Evolutionary conservation across 2,888 invertebrate species (phyloP), one percentile per base, ranked within the genome.

Genomic region (Napeogenes sylphis): DNA sequence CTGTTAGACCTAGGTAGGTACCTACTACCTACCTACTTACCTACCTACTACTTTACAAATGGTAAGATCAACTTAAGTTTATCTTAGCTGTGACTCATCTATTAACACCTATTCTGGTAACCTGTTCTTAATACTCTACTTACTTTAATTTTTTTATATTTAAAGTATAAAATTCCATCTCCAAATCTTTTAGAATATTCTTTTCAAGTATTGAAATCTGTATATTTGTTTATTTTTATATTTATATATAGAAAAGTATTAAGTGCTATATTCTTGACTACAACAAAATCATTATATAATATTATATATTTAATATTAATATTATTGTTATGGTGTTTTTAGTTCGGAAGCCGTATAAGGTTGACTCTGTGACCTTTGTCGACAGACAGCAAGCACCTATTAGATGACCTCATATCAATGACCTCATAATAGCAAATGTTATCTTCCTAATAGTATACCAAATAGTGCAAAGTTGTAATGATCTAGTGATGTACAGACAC

Each of bases 281-380:
- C 1, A 21, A 21, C 21, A 21, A 1, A 21, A 21, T 21, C 21
- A 42, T 10, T 10, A 42, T 10, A 12, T 10, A 3, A 42, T 8
- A 42, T 42, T 10, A 42, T 0, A 42, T 42, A 10, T 10, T 3
- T 42, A 42, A 42, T 10, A 61, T 61, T 59, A 62, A 61, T 59
- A 51, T 59, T 63, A 57, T 59, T 45, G 47, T 10, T 42, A 55
- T 30, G 45, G 56, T 45, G 32, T 45, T 45, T 38, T 38, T 21
- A 51, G 70, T 71, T 76, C 68, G 71, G 78, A 80, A 81, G 70
- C 80, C 79, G 59, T 75, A 78, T 58, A 45, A 74, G 71, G 66
- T 64, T 56, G 68, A 64, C 61, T 68, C 68, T 70, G 70, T 73
- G 73, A 70, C 72, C 66, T 64, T 65, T 59, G 67, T 64, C 62